Conservation (phyloP, 2,888 invertebrate genomes). For the Latrodectus hesperus region DNA sequence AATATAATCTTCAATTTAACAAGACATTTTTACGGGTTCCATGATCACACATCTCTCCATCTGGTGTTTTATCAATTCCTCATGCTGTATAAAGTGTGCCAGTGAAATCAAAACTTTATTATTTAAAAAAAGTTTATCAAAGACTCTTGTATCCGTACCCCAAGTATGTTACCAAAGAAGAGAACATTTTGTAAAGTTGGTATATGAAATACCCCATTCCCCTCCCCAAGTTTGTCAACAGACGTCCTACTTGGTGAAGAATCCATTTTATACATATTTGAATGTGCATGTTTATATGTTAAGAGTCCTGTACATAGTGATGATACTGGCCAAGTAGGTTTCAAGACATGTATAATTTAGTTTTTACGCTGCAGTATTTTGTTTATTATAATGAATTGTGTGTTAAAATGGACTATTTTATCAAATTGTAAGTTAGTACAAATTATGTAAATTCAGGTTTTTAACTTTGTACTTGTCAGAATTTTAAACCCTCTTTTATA, state of each 20-base stretch:
- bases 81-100: slow-evolving; percentile 14
- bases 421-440: slow-evolving; percentile 60
- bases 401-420: slow-evolving; percentile 51
- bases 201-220: not conserved
- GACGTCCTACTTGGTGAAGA: not conserved
- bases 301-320: slow-evolving; percentile 52
- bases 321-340: slow-evolving; percentile 29
- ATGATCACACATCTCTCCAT: slow-evolving; percentile 8
- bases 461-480: slow-evolving; percentile 63
- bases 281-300: slow-evolving; percentile 46
- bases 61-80: slow-evolving; percentile 10
- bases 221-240: not conserved
- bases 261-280: slow-evolving; percentile 1
- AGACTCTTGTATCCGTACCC: slow-evolving; percentile 3
- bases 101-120: slow-evolving; percentile 47
- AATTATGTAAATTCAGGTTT: slow-evolving; percentile 61
- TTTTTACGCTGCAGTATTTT: slow-evolving; percentile 37
- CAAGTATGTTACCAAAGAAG: slow-evolving; percentile 38
- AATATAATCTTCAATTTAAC: slow-evolving; percentile 6
- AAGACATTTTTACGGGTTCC: slow-evolving; percentile 22
- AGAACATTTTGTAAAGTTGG: slow-evolving; percentile 3
- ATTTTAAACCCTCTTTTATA: slow-evolving; percentile 45
- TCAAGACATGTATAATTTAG: slow-evolving; percentile 39
- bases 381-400: slow-evolving; percentile 24
- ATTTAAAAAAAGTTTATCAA: not conserved